Evolutionary conservation across 2,113 vertebrate genomes (phyloP).

Genomic region (Prinia subflava): DNA sequence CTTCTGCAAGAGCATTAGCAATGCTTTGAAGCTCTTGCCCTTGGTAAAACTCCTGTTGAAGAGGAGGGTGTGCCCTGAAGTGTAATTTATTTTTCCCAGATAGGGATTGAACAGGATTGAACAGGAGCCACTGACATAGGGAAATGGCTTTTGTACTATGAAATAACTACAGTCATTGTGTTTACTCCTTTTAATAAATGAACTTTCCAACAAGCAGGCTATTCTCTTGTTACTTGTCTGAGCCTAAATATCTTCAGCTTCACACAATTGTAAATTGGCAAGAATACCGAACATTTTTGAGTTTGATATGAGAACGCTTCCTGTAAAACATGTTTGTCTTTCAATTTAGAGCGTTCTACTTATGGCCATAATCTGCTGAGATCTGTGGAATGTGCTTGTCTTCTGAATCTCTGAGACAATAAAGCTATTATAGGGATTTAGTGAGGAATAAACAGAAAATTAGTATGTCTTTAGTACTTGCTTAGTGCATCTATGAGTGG

Average conservation of each 20-base stretch:
- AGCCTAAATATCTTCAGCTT: slow-evolving; percentile 22
- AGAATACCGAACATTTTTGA: slow-evolving; percentile 40
- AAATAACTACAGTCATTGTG: slow-evolving; percentile 16
- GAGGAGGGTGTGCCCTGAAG: not conserved
- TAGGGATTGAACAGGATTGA: not conserved
- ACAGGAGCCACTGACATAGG: not conserved
- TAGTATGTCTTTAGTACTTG: not conserved
- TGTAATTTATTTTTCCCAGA: not conserved
- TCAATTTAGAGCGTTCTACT: slow-evolving; percentile 3
- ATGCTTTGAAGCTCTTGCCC: not conserved
- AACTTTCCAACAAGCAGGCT: slow-evolving; percentile 8
- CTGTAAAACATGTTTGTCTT: slow-evolving; percentile 43
- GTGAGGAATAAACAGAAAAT: not conserved
- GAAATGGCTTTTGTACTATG: not conserved
- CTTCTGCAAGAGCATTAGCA: not conserved
- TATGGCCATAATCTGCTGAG: slow-evolving; percentile 4
- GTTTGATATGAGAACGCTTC: slow-evolving; percentile 53
- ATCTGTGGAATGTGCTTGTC: slow-evolving; percentile 42
- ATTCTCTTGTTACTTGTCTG: not conserved
- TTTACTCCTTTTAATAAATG: not conserved
- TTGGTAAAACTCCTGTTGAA: not conserved
- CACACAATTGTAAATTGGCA: slow-evolving; percentile 35
- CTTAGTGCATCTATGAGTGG: not conserved
- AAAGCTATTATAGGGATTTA: not conserved
- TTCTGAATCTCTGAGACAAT: slow-evolving; percentile 7